Conservation (phyloP, 2,888 invertebrate species). For the Euzetes globulus region DNA sequence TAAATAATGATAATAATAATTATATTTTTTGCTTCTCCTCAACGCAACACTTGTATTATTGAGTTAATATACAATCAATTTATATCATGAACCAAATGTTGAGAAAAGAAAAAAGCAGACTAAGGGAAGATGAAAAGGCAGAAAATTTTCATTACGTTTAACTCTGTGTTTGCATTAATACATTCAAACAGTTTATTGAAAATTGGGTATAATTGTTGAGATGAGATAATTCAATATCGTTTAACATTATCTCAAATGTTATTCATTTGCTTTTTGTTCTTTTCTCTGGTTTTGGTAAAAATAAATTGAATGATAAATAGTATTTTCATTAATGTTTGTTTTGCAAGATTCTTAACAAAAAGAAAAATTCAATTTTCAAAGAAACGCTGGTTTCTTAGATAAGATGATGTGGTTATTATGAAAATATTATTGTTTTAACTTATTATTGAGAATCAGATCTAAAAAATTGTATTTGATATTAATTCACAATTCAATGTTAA, state of each 20-base stretch:
- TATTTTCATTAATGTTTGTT: background rate
- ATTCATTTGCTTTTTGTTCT: background rate
- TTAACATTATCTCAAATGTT: constrained; percentile 15
- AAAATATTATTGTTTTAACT: background rate
- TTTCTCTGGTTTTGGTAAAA: background rate
- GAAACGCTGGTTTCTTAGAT: background rate
- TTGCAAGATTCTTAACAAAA: background rate
- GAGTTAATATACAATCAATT: constrained; percentile 12
- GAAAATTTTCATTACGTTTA: background rate
- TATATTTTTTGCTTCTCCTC: constrained; percentile 3
- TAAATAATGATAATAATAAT: background rate
- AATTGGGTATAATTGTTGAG: background rate
- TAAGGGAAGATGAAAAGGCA: background rate
- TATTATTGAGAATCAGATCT: background rate
- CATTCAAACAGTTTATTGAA: background rate
- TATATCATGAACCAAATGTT: constrained; percentile 12
- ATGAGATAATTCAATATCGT: constrained; percentile 2
- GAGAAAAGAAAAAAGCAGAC: background rate
- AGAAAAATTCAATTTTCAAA: background rate
- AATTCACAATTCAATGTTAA: background rate
- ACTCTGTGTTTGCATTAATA: background rate
- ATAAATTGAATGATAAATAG: background rate
- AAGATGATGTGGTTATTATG: background rate
- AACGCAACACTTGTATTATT: constrained; percentile 1
- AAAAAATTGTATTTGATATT: background rate